These are phyloP conservation scores for Cephalopterus ornatus DNA, from an alignment of 2,113 vertebrate species.

Conservation along the genomic window DNA sequence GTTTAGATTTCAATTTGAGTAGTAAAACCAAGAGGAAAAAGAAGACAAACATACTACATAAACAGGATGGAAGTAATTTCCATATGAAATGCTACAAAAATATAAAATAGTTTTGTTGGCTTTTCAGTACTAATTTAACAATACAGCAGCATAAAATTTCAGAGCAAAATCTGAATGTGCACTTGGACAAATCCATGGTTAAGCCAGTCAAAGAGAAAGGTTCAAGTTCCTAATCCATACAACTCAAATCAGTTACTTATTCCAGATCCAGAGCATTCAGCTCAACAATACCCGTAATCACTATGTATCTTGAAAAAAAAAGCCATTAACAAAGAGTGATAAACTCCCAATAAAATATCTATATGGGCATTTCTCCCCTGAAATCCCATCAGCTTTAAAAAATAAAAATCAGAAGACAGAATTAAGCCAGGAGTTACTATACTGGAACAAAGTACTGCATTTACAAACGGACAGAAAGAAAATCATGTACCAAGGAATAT, in stretches of 20 bases:
- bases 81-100: not conserved
- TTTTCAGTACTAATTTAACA: not conserved
- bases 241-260: not conserved
- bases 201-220: not conserved
- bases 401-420: not conserved
- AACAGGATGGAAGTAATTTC: not conserved
- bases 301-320: not conserved
- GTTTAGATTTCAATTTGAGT: not conserved
- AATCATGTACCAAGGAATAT: not conserved
- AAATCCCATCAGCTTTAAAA: not conserved
- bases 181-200: not conserved
- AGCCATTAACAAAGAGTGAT: not conserved
- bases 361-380: not conserved
- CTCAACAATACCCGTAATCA: not conserved
- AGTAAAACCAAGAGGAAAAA: not conserved
- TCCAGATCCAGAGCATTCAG: not conserved
- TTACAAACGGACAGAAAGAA: not conserved
- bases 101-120: not conserved
- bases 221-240: not conserved
- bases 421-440: not conserved
- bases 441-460: not conserved
- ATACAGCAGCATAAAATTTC: not conserved
- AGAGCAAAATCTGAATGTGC: not conserved
- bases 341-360: not conserved
- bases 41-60: not conserved